Evolutionary conservation across 2,113 vertebrate genomes (phyloP), one percentile per base, ranked within the genome.

Genomic region (Petaurus breviceps): DNA sequence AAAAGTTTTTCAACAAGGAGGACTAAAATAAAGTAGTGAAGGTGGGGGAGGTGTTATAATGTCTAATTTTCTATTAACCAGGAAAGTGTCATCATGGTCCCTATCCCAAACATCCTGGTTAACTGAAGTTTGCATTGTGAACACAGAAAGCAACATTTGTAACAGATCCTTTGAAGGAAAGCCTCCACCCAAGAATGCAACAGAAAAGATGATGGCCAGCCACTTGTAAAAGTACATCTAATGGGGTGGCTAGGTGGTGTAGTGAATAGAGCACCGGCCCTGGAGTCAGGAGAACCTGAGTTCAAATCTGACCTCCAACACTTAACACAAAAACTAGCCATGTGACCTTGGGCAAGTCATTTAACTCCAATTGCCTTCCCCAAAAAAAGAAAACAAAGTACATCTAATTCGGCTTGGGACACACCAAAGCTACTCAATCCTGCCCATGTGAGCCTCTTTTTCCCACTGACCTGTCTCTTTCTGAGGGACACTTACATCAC

Each of bases 141-240:
- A 93, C 50, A 89, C 52, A 93, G 91, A 92, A 84, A 95, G 50
- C 84, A 49, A 22, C 46, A 2, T 90, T 93, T 68, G 51, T 16
- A 49, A 51, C 37, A 77, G 46, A 89, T 57, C 26, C 61, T n/a
- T 22, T 1, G 50, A 2, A 2, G 37, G 0, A 10, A 51, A 49
- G 43, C 51, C 51, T 93, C 31, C 26, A 57, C 84, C 57, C 8
- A 50, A 52, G n/a, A 28, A 0, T 37, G 31, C 52, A 57, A 37
- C 19, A 52, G 89, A 8, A 25, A 28, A 6, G 2, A 12, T 28
- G n/a, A 84, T 84, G 19, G 8, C 19, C n/a, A 84, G 19, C 2
- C 3, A 0, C 3, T 37, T 10, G 0, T 23, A 89, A 25, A 91
- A 61, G 28, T 55, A 16, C 7, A 0, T 49, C 28, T 50, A 52